Percentiles rank a stretch among this genome's conserved stretches.
phyloP scores from a whole-genome alignment of 2,797 vertebrate genomes.

The Uromys caudimaculatus region DNA sequence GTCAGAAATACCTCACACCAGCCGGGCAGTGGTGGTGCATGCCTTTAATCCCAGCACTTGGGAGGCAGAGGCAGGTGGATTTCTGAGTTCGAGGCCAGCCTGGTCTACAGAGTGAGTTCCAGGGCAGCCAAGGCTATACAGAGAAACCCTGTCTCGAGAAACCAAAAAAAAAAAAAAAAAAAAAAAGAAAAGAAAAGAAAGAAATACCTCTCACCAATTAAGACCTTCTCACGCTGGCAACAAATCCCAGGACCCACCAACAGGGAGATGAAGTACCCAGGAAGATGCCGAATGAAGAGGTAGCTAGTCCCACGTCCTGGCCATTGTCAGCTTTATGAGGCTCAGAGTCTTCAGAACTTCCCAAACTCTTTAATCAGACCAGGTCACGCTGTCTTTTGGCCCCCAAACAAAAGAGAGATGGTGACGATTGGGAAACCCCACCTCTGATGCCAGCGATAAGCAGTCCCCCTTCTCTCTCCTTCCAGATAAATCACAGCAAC shows the following conservation, averaged over 20 bases:
- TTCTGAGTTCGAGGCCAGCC: too few relatives aligned
- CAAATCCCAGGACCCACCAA: background rate
- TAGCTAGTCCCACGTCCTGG: background rate
- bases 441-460: conserved; percentile 52
- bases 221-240: conserved; percentile 4
- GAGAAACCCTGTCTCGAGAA: too few relatives aligned
- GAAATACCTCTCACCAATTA: conserved; percentile 40
- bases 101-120: too few relatives aligned
- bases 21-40: too few relatives aligned
- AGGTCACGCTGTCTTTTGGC: background rate
- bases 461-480: background rate
- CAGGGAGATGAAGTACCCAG: background rate
- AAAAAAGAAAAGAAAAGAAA: too few relatives aligned
- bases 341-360: background rate
- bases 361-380: background rate
- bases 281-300: conserved; percentile 37
- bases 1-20: conserved; percentile 33
- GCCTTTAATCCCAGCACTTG: too few relatives aligned
- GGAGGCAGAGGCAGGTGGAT: too few relatives aligned
- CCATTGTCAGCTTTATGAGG: background rate
- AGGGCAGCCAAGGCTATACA: too few relatives aligned
- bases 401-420: background rate
- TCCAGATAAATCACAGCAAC: conserved; percentile 33
- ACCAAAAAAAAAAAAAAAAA: too few relatives aligned
- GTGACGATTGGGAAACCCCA: conserved; percentile 51